Evolutionary conservation across 1,140 invertebrate species (phyloP), one percentile per base, ranked within the genome.

Genomic region (Copidosoma floridanum): DNA sequence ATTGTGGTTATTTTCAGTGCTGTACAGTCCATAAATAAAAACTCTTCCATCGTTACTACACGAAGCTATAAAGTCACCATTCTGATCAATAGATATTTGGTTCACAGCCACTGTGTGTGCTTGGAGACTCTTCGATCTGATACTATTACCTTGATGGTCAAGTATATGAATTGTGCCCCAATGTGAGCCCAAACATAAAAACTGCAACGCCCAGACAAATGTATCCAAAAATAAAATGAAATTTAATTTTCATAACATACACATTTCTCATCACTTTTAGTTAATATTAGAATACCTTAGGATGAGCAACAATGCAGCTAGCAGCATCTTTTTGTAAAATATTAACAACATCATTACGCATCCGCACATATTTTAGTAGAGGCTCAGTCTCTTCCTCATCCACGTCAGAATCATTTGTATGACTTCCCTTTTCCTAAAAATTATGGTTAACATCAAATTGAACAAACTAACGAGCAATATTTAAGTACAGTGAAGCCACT

Each of bases 41-140:
- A 96, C 91, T 75, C 90, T 92, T 44, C 95, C 94, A 82, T 98
- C 95, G 78, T 97, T 93, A 0, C 94, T 96, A 77, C 95, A 98
- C 44, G 92, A 95, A n/a, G 90, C 91, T 47, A 97, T 88, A 71
- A 89, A 91, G 70, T 97, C 94, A 21, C 95, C 96, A 73, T 89
- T 94, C 27, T 85, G 76, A 75, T 98, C 96, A 61, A 98, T 93
- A 57, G 92, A 94, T 62, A 99, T 94, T 71, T 93, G 89, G 81
- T 97, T 98, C 0, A 98, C 92, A 37, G 92, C 89, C 7, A 94
- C 89, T 12, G 90, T 86, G 70, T 98, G 95, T 43, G 89, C 85
- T 57, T 85, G 84, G 61, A 94, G 75, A 71, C 87, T 88, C 69
- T 88, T 89, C 29, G 85, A 85, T 61, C 85, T 78, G 1, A 79